Evolutionary conservation across 2,888 invertebrate species (phyloP).

Genomic region (Pinctada fucata): DNA sequence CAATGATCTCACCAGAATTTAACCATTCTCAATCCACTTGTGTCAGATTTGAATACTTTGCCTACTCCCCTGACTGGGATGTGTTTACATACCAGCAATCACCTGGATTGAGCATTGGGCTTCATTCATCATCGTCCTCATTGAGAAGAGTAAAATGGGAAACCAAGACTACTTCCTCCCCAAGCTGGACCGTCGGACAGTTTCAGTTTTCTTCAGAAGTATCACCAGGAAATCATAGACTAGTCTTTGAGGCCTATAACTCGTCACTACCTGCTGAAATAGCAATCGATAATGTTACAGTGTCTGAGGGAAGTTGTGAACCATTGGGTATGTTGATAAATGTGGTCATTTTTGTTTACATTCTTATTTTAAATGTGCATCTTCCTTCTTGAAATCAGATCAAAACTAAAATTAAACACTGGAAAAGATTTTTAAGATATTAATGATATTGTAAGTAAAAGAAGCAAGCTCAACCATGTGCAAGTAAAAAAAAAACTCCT

Average conservation of each 20-base stretch:
- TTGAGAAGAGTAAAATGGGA: slow-evolving; percentile 4
- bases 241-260: background rate
- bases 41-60: slow-evolving; percentile 15
- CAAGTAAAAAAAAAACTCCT: too few species aligned
- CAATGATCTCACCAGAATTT: slow-evolving; percentile 12
- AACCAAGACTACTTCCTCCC: too few species aligned
- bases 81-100: background rate
- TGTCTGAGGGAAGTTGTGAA: slow-evolving; percentile 9
- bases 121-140: background rate
- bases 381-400: too few species aligned
- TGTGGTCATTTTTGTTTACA: too few species aligned
- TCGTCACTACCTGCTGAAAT: background rate
- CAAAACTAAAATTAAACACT: too few species aligned
- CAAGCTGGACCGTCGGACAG: slow-evolving; percentile 19
- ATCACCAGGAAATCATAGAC: background rate
- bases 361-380: too few species aligned
- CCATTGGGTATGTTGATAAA: slow-evolving; percentile 8
- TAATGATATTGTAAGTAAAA: too few species aligned
- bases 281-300: slow-evolving; percentile 22
- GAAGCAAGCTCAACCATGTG: too few species aligned
- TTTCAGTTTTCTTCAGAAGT: slow-evolving; percentile 8
- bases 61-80: background rate
- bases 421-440: too few species aligned
- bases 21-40: background rate
- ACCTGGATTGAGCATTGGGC: background rate